Percentiles rank a stretch among this genome's conserved stretches.
Evolutionary conservation across 2,797 vertebrate species (phyloP).

Genomic region (Pseudomugil gertrudae): DNA sequence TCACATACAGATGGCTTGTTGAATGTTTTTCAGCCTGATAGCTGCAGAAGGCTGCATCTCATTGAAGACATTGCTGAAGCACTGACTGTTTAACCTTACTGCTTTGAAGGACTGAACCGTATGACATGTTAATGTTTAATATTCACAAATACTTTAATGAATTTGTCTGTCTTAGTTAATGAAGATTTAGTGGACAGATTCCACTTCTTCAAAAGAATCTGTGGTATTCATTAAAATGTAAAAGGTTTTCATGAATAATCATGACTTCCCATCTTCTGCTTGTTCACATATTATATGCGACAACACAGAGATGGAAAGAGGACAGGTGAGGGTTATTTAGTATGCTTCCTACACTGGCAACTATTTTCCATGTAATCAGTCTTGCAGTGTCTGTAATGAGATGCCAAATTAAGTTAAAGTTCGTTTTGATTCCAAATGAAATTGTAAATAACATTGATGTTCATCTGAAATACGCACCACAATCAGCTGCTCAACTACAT

Average conservation of each 20-base stretch:
- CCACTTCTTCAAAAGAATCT: slow-evolving; percentile 27
- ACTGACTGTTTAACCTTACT: slow-evolving; percentile 39
- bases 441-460: neutral
- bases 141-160: slow-evolving; percentile 30
- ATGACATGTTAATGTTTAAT: slow-evolving; percentile 51
- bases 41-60: slow-evolving; percentile 31
- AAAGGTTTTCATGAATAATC: slow-evolving; percentile 33
- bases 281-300: slow-evolving; percentile 32
- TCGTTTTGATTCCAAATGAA: slow-evolving; percentile 5
- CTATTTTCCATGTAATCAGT: slow-evolving; percentile 26
- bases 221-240: slow-evolving; percentile 39
- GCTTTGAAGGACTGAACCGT: slow-evolving; percentile 2
- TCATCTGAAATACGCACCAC: neutral
- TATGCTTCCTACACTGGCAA: slow-evolving; percentile 8
- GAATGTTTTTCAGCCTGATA: slow-evolving; percentile 23
- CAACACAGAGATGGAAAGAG: slow-evolving; percentile 8
- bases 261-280: slow-evolving; percentile 28
- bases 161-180: slow-evolving; percentile 10
- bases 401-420: neutral
- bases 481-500: neutral
- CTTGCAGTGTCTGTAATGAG: slow-evolving; percentile 8
- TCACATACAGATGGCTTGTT: slow-evolving; percentile 24
- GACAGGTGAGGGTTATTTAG: slow-evolving; percentile 19
- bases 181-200: slow-evolving; percentile 16
- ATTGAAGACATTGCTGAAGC: slow-evolving; percentile 26